A percentile compares a stretch with the other conserved stretches of the same genome.
These are phyloP conservation scores for Heliconius sara DNA, from an alignment of 2,888 invertebrate genomes.

Conservation along the genomic window DNA sequence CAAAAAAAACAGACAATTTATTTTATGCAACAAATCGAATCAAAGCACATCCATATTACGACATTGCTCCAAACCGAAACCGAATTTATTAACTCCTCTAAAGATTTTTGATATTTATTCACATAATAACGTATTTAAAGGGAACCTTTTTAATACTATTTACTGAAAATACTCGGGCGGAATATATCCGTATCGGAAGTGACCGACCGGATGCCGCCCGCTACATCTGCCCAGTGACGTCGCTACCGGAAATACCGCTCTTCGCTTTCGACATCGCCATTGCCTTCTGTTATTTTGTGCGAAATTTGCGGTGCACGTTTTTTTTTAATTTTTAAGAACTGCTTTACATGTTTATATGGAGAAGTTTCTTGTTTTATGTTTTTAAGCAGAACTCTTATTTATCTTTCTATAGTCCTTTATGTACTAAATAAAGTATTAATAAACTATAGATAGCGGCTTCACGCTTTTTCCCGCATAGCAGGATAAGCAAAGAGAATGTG, in stretches of 20 bases:
- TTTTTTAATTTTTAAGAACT: constrained; percentile 14
- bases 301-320: constrained; percentile 12
- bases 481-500: too few relatives aligned
- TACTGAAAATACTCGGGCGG: constrained; percentile 41
- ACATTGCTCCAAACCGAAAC: not conserved
- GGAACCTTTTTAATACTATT: constrained; percentile 40
- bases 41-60: not conserved
- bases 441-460: too few relatives aligned
- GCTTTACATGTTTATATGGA: not conserved
- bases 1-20: not conserved
- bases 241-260: constrained; percentile 60
- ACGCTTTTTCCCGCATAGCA: too few relatives aligned
- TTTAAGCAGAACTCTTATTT: not conserved
- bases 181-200: constrained; percentile 50
- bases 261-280: constrained; percentile 49
- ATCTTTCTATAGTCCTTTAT: not conserved
- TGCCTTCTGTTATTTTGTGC: constrained; percentile 37
- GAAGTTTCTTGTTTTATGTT: not conserved
- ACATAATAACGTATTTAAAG: constrained; percentile 26
- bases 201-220: constrained; percentile 60
- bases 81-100: not conserved
- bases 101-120: not conserved
- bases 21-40: not conserved
- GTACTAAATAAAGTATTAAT: too few relatives aligned
- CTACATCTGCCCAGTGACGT: constrained; percentile 68